These are phyloP conservation scores for Adelognathus sp. DNA, from an alignment of 2,888 invertebrate genomes.

Conservation along the genomic window DNA sequence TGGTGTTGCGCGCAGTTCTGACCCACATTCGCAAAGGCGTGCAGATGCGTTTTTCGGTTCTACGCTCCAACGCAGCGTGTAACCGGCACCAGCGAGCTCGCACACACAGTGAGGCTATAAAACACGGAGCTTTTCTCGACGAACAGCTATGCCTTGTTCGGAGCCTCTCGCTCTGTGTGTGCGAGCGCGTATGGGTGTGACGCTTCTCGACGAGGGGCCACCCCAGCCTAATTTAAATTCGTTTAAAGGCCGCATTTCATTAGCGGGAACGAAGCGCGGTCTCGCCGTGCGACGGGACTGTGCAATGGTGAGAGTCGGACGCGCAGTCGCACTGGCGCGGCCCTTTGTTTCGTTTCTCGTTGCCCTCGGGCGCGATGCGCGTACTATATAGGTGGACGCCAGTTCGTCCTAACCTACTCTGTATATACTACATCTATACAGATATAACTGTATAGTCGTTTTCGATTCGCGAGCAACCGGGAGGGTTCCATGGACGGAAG, in stretches of 20 bases:
- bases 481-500: conserved; percentile 38
- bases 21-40: conserved; percentile 67
- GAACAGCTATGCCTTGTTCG: conserved; percentile 36
- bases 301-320: conserved; percentile 40
- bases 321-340: conserved; percentile 50
- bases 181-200: conserved; percentile 11
- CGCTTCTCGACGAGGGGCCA: conserved; percentile 34
- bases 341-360: conserved; percentile 62
- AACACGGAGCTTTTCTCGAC: conserved; percentile 44
- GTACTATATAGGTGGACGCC: conserved; percentile 36
- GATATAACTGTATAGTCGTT: conserved; percentile 22
- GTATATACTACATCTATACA: background rate
- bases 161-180: conserved; percentile 14
- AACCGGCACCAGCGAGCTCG: background rate
- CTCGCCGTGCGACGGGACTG: conserved; percentile 48
- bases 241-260: conserved; percentile 71
- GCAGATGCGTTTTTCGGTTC: conserved; percentile 66
- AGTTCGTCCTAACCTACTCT: conserved; percentile 5
- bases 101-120: background rate
- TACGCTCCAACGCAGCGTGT: conserved; percentile 40
- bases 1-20: conserved; percentile 55
- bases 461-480: conserved; percentile 49
- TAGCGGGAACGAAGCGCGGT: conserved; percentile 54
- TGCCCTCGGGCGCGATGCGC: conserved; percentile 9
- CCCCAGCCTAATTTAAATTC: conserved; percentile 71